Base-by-base conservation (phyloP, 2,113 vertebrate species). In the Aythya baeri region DNA sequence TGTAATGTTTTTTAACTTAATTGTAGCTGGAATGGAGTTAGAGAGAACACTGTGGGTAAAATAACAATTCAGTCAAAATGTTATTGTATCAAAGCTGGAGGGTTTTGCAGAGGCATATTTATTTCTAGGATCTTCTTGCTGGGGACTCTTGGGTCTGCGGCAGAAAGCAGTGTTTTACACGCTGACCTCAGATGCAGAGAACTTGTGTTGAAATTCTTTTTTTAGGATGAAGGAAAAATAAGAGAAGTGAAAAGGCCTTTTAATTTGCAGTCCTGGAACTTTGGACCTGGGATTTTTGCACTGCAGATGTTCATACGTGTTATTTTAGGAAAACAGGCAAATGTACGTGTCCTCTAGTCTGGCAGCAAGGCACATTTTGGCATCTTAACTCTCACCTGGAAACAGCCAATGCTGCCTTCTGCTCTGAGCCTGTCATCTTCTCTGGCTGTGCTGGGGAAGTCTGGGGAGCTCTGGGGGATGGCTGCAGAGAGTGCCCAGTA, bases 31-130 rank as follows among this genome's bases (percentile, higher is more conserved):
- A 95, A 83, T 31, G 4, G 59, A 83, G 83, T 86, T 93, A 81
- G 68, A 55, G 55, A 44, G 65, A 92, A 72, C 52, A 44, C 62
- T 75, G 34, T 72, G 70, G 41, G 74, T 94, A 92, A 96, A 94
- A 87, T 41, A 94, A 66, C 80, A 84, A 66, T 89, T 82, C 62
- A 79, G 54, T 82, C 77, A 79, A 89, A 93, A 89, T 73, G 26
- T 83, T 95, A 62, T 94, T 91, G 82, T 91, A 70, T 91, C 74
- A 89, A 92, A 87, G 84, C 91, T 87, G 63, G 86, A 94, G 81
- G 44, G 78, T 75, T 95, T 94, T 78, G 38, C 52, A 92, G 70
- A 88, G 46, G 34, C 49, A 65, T 89, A 61, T 93, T 94, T 93
- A 57, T 83, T 91, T 82, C 74, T 82, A 41, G 65, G 63, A 88